A percentile compares a stretch with the other conserved stretches of the same genome.
Evolutionary conservation across 2,113 vertebrate species (phyloP).

Genomic region (Toxotes jaculatrix): DNA sequence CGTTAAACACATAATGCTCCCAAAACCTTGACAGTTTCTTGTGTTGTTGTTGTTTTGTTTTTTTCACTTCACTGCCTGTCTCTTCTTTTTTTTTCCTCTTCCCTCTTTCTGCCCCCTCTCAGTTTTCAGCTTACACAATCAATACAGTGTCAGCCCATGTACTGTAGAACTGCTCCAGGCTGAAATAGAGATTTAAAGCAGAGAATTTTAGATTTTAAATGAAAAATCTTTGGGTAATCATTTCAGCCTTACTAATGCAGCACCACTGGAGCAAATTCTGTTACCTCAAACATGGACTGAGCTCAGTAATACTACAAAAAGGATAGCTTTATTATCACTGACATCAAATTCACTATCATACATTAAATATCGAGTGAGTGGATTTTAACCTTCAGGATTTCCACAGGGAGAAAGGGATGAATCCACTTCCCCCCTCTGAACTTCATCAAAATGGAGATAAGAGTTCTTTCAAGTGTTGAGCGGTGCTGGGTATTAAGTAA

Average conservation of each 20-base stretch:
- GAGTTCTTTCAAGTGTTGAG: conserved; percentile 78
- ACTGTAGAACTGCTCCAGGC: background rate
- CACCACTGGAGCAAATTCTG: background rate
- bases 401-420: conserved; percentile 57
- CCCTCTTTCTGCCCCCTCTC: background rate
- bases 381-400: conserved; percentile 76
- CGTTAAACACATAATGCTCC: background rate
- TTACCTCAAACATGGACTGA: conserved; percentile 15
- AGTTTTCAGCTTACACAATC: conserved; percentile 6
- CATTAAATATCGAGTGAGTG: conserved; percentile 74
- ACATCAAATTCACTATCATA: conserved; percentile 70
- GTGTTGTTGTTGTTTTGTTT: background rate
- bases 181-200: conserved; percentile 19
- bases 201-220: conserved; percentile 19
- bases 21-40: background rate
- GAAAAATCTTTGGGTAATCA: conserved; percentile 29
- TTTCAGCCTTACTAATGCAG: background rate
- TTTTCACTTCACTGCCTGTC: background rate
- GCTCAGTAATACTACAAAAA: conserved; percentile 28
- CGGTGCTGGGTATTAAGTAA: conserved; percentile 77
- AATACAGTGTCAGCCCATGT: background rate
- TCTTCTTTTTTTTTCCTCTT: background rate
- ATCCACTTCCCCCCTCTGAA: conserved; percentile 74
- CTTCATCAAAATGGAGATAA: conserved; percentile 79
- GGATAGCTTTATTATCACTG: conserved; percentile 52